Evolutionary conservation across 1,140 invertebrate genomes (phyloP).

Genomic region (Ectropis grisescens): DNA sequence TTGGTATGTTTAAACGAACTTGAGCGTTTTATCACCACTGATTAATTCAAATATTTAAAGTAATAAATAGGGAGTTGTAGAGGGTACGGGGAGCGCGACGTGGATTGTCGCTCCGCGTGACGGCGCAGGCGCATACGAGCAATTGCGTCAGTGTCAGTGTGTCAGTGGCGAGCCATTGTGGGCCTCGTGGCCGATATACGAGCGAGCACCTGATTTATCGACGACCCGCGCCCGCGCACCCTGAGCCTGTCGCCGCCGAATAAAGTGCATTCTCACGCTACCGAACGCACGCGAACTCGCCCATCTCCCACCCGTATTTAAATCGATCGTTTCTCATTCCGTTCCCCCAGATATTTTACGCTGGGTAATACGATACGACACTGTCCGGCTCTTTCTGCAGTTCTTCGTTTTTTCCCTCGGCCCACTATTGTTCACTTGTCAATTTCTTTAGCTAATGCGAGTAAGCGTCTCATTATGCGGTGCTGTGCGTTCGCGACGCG

Average conservation of each 20-base stretch:
- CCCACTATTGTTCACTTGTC: constrained; percentile 69
- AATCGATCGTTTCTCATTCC: constrained; percentile 65
- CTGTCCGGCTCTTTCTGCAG: constrained; percentile 66
- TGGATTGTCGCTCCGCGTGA: constrained; percentile 24
- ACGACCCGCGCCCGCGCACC: constrained; percentile 28
- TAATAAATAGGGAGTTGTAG: constrained; percentile 56
- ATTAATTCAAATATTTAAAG: constrained; percentile 69
- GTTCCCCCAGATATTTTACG: constrained; percentile 67
- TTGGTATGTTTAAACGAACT: constrained; percentile 59
- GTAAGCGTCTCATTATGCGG: constrained; percentile 69
- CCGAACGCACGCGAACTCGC: constrained; percentile 63
- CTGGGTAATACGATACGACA: constrained; percentile 68
- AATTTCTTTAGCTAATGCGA: constrained; percentile 70
- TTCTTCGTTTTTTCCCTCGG: constrained; percentile 58
- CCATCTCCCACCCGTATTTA: constrained; percentile 59
- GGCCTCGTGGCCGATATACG: constrained; percentile 53
- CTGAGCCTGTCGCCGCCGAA: constrained; percentile 45
- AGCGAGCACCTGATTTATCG: constrained; percentile 64
- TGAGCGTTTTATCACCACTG: constrained; percentile 64
- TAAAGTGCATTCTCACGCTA: constrained; percentile 67
- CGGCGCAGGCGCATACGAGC: constrained; percentile 43
- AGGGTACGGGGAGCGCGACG: constrained; percentile 21
- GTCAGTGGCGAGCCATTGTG: constrained; percentile 59
- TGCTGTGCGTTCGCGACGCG: constrained; percentile 60
- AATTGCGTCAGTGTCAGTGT: constrained; percentile 61